phyloP scores from a whole-genome alignment of 2,113 vertebrate genomes.

The Myiopsitta monachus region DNA sequence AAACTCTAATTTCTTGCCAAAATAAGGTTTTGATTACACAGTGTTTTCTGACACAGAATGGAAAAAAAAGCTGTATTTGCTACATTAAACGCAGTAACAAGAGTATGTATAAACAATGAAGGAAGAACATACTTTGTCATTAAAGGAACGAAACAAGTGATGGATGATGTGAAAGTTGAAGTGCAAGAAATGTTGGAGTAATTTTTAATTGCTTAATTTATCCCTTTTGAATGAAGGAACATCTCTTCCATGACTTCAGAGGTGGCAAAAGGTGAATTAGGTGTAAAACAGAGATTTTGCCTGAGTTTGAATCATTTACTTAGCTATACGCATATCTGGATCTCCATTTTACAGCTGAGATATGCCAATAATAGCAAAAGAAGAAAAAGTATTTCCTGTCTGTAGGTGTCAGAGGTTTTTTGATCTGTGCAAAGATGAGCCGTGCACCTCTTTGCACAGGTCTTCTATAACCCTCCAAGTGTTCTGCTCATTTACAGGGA shows the following conservation, averaged over 20 bases:
- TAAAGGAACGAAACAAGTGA: background rate
- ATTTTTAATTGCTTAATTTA: background rate
- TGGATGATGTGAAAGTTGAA: background rate
- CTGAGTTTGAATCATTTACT: background rate
- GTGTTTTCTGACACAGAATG: background rate
- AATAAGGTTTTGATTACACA: background rate
- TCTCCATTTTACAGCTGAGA: background rate
- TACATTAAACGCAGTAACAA: background rate
- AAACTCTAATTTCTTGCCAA: background rate
- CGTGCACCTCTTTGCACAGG: background rate
- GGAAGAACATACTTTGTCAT: background rate
- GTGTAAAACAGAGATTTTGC: background rate
- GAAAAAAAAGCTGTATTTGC: background rate
- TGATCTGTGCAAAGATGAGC: background rate
- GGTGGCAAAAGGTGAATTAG: background rate
- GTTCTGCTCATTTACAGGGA: background rate
- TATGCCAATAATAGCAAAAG: background rate
- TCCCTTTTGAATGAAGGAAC: background rate
- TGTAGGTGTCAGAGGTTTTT: background rate
- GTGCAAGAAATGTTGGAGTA: background rate
- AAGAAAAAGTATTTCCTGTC: background rate
- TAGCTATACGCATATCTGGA: background rate
- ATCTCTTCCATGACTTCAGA: background rate
- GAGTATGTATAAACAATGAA: background rate
- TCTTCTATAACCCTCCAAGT: background rate